Conservation (phyloP, 2,888 invertebrate genomes). For the Drosophila lutescens region DNA sequence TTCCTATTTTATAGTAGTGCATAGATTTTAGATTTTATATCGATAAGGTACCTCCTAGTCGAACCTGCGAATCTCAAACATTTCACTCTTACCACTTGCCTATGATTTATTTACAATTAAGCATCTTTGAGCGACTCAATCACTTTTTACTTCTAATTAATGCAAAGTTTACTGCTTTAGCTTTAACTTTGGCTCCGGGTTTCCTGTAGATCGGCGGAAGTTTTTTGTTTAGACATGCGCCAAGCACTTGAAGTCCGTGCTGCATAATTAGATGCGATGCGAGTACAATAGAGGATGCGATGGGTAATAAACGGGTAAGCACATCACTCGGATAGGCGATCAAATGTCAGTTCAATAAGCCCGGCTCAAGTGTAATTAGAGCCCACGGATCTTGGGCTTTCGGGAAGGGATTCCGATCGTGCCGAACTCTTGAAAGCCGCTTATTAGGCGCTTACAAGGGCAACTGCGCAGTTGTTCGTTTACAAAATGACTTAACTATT, state of each 20-base stretch:
- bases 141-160: constrained; percentile 63
- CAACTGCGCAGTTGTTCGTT: constrained; percentile 65
- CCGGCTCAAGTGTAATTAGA: constrained; percentile 51
- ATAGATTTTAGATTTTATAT: no score
- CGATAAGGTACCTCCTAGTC: constrained; percentile 6
- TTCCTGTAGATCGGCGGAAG: constrained; percentile 74
- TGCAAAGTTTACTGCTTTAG: constrained; percentile 56
- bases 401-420: constrained; percentile 43
- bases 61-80: neutral
- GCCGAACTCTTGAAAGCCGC: constrained; percentile 33
- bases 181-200: constrained; percentile 47
- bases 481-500: constrained; percentile 58
- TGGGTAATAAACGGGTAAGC: constrained; percentile 33
- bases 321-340: constrained; percentile 47
- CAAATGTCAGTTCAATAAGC: constrained; percentile 61
- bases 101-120: constrained; percentile 61
- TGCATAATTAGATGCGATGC: constrained; percentile 72
- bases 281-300: constrained; percentile 24
- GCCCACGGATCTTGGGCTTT: constrained; percentile 13
- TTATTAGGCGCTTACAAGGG: constrained; percentile 40
- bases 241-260: constrained; percentile 55
- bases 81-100: constrained; percentile 15
- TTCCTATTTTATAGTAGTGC: no score
- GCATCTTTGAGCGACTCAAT: constrained; percentile 60
- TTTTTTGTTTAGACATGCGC: constrained; percentile 58